These are phyloP conservation scores for Dendropsophus ebraccatus DNA, from an alignment of 2,113 vertebrate species.

Conservation along the genomic window DNA sequence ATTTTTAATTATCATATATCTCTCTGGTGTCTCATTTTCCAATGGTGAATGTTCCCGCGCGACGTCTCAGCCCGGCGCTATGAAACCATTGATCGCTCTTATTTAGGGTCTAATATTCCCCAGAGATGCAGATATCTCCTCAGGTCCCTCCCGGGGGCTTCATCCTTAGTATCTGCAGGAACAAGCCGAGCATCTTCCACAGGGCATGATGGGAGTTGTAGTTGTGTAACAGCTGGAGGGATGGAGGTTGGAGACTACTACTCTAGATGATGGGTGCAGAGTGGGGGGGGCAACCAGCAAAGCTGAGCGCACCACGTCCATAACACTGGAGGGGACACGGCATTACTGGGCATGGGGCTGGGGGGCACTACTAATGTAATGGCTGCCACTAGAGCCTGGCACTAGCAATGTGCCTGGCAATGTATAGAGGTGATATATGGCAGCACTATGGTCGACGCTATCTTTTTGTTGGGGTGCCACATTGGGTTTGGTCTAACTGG, in stretches of 20 bases:
- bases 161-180: too few relatives aligned
- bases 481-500: too few relatives aligned
- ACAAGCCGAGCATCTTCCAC: too few relatives aligned
- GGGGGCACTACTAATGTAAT: neutral
- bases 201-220: too few relatives aligned
- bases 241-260: too few relatives aligned
- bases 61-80: neutral
- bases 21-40: slow-evolving; percentile 34
- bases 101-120: neutral
- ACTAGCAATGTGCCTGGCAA: neutral
- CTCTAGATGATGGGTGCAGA: too few relatives aligned
- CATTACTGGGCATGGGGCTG: too few relatives aligned
- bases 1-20: slow-evolving; percentile 56
- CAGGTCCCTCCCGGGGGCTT: neutral
- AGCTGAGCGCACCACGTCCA: too few relatives aligned
- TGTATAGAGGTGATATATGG: neutral
- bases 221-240: too few relatives aligned
- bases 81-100: neutral
- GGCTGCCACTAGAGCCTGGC: neutral
- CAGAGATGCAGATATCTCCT: neutral
- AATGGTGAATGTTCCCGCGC: slow-evolving; percentile 1
- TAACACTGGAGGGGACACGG: too few relatives aligned
- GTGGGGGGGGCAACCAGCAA: too few relatives aligned
- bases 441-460: neutral
- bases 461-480: too few relatives aligned